Conservation (phyloP, 1,140 invertebrate genomes). For the Drosophila subpulchrella region DNA sequence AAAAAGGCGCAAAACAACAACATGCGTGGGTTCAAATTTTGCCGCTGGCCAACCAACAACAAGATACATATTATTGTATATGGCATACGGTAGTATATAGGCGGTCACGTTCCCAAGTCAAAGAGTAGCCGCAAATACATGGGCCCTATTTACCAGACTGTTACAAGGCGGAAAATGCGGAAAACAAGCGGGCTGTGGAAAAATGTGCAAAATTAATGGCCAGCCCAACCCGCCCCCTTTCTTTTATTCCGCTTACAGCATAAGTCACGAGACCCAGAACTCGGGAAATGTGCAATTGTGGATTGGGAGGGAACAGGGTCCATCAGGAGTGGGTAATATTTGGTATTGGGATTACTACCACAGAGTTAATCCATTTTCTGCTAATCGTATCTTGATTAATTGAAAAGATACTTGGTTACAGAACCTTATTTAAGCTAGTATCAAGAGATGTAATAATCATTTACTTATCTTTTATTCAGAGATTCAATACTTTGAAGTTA, state of each 20-base stretch:
- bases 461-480: too few relatives aligned
- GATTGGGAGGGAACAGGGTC: conserved; percentile 19
- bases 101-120: conserved; percentile 69
- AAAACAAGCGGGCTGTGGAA: conserved; percentile 62
- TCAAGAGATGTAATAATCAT: too few relatives aligned
- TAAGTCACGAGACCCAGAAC: conserved; percentile 37
- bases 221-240: conserved; percentile 4
- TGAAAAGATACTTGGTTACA: too few relatives aligned
- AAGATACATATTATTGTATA: conserved; percentile 20
- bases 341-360: background rate
- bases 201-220: conserved; percentile 66
- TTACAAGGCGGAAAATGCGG: conserved; percentile 51
- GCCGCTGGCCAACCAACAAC: conserved; percentile 60
- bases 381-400: background rate
- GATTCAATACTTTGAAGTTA: too few relatives aligned
- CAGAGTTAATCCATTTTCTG: background rate
- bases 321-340: conserved; percentile 2
- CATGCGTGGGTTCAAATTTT: conserved; percentile 67
- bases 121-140: conserved; percentile 63
- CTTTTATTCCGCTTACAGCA: conserved; percentile 17
- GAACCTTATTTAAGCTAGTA: too few relatives aligned
- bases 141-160: conserved; percentile 61
- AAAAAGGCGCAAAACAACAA: conserved; percentile 71
- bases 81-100: conserved; percentile 47
- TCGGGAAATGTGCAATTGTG: conserved; percentile 16